Evolutionary conservation across 1,140 invertebrate genomes (phyloP), one percentile per base, ranked within the genome.

Genomic region (Coboldia fuscipes): DNA sequence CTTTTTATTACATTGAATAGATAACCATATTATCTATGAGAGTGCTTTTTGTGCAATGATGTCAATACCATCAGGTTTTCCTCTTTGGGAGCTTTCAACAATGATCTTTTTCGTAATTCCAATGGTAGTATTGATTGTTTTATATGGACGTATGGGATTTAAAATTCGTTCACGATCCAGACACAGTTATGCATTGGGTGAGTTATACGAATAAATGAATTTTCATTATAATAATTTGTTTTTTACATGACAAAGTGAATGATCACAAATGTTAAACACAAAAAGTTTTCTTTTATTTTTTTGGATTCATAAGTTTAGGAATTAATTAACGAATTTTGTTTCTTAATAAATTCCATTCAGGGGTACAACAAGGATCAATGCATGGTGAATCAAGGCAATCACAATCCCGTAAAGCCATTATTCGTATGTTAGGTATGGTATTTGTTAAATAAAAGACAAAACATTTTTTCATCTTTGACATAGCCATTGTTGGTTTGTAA

Each of bases 41-140:
- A 81, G 77, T 0, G 80, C 78, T 0, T 72, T 83, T 44, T 85
- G 81, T 43, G 70, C 63, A 2, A 77, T 80, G 70, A 44, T 74
- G 14, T 52, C 64, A 8, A 57, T 66, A 22, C 66, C 72, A 2
- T 50, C 63, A 29, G 57, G 64, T 2, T 60, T 65, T 41, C 76
- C 76, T 20, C 49, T 84, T 19, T 83, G 78, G 39, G 79, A 85
- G 50, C 45, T 82, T n/a, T 83, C 79, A 45, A 75, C 72, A 34
- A 51, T 81, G 15, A 49, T 84, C 19, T 89, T 89, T 57, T 89
- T 90, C 54, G 56, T 84, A 18, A 58, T 86, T 20, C 85, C 85
- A 1, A 76, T 85, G 63, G 27, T 72, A 4, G 60, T 84, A 2
- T 83, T 90, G 30, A 60, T 74, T 2, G 57, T 75, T 14, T 61